Conservation (phyloP, 2,888 invertebrate species). For the Melipona beecheii region DNA sequence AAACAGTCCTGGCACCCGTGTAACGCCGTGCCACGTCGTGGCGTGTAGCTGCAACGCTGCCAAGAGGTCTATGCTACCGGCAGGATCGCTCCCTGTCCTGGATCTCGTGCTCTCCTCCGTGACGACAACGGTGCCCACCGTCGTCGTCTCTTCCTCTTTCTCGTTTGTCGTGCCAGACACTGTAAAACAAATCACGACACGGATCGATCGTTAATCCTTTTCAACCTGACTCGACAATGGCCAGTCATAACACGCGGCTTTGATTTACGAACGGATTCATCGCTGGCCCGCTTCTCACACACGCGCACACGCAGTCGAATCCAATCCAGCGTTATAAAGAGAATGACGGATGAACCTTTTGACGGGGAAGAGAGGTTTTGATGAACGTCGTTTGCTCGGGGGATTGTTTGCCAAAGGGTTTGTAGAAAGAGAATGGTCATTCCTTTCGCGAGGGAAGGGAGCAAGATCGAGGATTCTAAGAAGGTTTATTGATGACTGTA, state of each 20-base stretch:
- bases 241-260: neutral
- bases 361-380: neutral
- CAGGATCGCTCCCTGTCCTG: slow-evolving; percentile 75
- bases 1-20: slow-evolving; percentile 88
- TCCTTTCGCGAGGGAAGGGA: neutral
- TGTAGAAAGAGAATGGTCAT: neutral
- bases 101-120: slow-evolving; percentile 82
- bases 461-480: no score
- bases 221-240: neutral
- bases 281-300: neutral
- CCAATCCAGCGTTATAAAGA: slow-evolving; percentile 3
- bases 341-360: neutral
- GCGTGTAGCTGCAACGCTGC: slow-evolving; percentile 92
- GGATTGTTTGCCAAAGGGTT: neutral
- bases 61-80: slow-evolving; percentile 89
- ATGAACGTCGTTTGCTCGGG: neutral
- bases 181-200: slow-evolving; percentile 64
- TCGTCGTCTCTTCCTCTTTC: slow-evolving; percentile 77
- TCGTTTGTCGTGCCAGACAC: slow-evolving; percentile 80
- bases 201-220: slow-evolving; percentile 34
- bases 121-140: slow-evolving; percentile 66
- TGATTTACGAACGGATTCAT: slow-evolving; percentile 18
- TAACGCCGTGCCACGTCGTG: slow-evolving; percentile 90
- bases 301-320: neutral
- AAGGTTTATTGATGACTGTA: no score